phyloP scores from a whole-genome alignment of 2,888 invertebrate species.

The Chloroclysta siterata region DNA sequence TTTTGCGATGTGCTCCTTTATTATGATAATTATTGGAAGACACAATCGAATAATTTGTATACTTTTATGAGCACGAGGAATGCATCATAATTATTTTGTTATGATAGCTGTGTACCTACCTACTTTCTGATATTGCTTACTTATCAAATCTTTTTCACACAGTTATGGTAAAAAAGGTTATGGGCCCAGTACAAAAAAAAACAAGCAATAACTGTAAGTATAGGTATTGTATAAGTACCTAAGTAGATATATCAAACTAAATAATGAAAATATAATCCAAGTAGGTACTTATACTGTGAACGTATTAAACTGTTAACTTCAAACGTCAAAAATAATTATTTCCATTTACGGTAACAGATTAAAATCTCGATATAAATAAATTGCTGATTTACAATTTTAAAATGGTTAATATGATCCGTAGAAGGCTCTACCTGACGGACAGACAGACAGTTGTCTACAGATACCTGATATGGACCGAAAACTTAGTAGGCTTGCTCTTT shows the following conservation, averaged over 20 bases:
- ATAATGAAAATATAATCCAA: background rate
- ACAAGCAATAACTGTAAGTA: too few species aligned
- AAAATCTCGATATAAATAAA: slow-evolving; percentile 65
- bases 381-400: slow-evolving; percentile 75
- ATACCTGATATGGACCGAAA: slow-evolving; percentile 49
- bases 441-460: slow-evolving; percentile 57
- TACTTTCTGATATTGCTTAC: background rate
- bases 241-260: too few species aligned
- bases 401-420: slow-evolving; percentile 70
- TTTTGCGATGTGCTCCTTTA: slow-evolving; percentile 71
- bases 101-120: background rate
- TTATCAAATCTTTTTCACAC: background rate
- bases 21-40: slow-evolving; percentile 74
- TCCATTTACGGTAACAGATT: slow-evolving; percentile 52
- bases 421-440: slow-evolving; percentile 68
- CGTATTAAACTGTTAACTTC: slow-evolving; percentile 38
- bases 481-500: slow-evolving; percentile 41
- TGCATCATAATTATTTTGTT: slow-evolving; percentile 8
- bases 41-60: slow-evolving; percentile 68
- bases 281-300: background rate
- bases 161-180: background rate
- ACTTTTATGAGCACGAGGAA: slow-evolving; percentile 35
- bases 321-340: slow-evolving; percentile 66
- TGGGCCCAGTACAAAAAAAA: background rate
- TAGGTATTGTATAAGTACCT: too few species aligned